Conservation (phyloP, 2,888 invertebrate genomes). For the Silvanus unidentatus region DNA sequence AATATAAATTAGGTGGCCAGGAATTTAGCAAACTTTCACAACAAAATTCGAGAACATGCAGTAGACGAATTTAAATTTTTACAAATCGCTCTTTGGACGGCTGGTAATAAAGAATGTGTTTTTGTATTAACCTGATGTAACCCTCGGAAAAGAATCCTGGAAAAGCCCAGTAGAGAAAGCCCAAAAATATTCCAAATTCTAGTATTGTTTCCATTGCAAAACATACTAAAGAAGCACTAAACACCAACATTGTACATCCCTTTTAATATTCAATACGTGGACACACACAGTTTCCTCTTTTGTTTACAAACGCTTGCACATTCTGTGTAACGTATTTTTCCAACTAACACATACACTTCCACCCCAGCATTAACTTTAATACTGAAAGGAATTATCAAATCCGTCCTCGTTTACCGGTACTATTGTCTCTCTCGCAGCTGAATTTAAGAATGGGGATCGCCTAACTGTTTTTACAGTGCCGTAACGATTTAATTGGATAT, state of each 20-base stretch:
- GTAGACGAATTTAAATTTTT: background rate
- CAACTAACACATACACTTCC: constrained; percentile 3
- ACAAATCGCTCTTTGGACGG: too few relatives aligned
- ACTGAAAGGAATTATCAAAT: constrained; percentile 9
- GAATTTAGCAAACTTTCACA: constrained; percentile 11
- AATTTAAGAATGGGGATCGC: too few relatives aligned
- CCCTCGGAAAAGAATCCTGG: constrained; percentile 37
- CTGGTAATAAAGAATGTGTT: too few relatives aligned
- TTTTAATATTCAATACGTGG: background rate
- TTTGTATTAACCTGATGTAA: constrained; percentile 29
- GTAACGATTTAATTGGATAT: too few relatives aligned
- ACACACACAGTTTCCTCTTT: background rate
- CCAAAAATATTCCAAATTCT: constrained; percentile 35
- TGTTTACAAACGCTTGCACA: background rate
- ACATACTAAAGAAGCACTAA: constrained; percentile 18
- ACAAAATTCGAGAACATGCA: constrained; percentile 2
- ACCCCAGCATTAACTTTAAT: background rate
- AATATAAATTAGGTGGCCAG: too few relatives aligned
- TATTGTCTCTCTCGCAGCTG: constrained; percentile 6
- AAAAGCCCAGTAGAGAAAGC: constrained; percentile 38
- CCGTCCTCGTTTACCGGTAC: constrained; percentile 15
- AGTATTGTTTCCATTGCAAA: constrained; percentile 36
- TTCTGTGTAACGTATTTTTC: constrained; percentile 5
- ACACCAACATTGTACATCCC: constrained; percentile 12
- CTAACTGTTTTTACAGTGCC: too few relatives aligned